Base-by-base conservation (phyloP, 2,797 vertebrate species). In the Pseudopleuronectes americanus region DNA sequence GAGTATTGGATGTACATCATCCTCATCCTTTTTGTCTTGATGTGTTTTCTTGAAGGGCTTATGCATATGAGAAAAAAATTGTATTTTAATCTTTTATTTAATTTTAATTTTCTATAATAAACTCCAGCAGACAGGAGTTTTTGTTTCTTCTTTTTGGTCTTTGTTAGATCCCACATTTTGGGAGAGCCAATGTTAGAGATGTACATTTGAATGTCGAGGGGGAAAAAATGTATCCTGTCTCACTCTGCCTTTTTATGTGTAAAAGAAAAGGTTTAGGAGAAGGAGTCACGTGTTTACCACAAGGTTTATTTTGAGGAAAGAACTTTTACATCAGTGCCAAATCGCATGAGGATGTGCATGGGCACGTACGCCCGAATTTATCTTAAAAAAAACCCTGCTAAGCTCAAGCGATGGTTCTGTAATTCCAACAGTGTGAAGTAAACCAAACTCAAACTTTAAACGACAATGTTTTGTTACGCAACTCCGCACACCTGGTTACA, bases 21-120 rank as follows among this genome's bases (percentile, higher is more conserved):
- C 74, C 76, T 84, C 74, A 73, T 83, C 77, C 71, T 79, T 63
- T 80, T 65, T 77, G 75, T 89, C 68, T 85, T 33, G 80, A 84
- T 90, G 81, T 87, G 77, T 88, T 89, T 93, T 90, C 88, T 92
- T 91, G 92, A 95, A 95, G 94, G 94, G 94, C 94, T 95, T 92
- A 86, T 80, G 86, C 88, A 86, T 88, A 87, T 80, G 55, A 69
- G 64, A 79, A 77, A 87, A 83, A 84, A 87, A 81, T 83, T 83
- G 76, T 86, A 80, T 86, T 84, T 84, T 84, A 79, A 88, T 88
- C 71, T 13, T 80, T 88, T 82, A 90, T 90, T 89, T 88, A 85
- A 86, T 79, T 83, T 83, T 85, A 51, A 69, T 86, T 89, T 89
- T 84, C 43, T 83, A 78, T 82, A 52, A 72, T 71, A 65, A 74